Percentiles rank a stretch among this genome's conserved stretches.
These are phyloP conservation scores for Glossophaga mutica DNA, from an alignment of 2,797 vertebrate species.

Conservation along the genomic window DNA sequence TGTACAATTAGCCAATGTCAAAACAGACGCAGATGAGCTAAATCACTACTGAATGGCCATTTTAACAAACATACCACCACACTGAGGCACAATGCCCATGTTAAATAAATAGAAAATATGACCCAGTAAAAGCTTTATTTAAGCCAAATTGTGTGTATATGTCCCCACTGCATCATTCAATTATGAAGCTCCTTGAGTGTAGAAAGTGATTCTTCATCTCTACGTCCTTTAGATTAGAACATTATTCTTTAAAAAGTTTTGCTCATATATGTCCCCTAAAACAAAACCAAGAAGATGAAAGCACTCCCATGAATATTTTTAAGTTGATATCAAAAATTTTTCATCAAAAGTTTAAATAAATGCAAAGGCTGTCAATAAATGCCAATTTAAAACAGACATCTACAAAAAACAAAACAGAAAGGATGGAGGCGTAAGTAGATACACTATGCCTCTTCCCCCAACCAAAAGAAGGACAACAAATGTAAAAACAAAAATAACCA, in stretches of 20 bases:
- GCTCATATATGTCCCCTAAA: background rate
- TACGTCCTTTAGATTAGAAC: background rate
- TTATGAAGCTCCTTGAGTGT: background rate
- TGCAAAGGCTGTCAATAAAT: background rate
- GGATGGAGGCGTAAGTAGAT: no score
- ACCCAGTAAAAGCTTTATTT: slow-evolving; percentile 30
- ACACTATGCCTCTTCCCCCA: no score
- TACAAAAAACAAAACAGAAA: background rate
- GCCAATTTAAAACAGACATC: background rate
- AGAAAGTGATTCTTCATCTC: background rate
- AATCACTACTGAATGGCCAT: slow-evolving; percentile 29
- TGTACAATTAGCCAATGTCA: slow-evolving; percentile 10
- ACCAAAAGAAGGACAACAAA: no score
- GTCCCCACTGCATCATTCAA: background rate
- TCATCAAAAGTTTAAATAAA: background rate
- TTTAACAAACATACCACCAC: slow-evolving; percentile 36
- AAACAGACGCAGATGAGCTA: slow-evolving; percentile 11
- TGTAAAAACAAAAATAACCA: no score
- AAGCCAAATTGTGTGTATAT: background rate
- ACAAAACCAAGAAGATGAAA: background rate
- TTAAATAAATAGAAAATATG: slow-evolving; percentile 31
- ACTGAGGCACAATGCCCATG: slow-evolving; percentile 4
- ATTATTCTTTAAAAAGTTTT: background rate
- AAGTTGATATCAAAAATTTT: background rate
- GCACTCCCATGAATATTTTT: background rate